Conservation (phyloP, 2,113 vertebrate genomes). For the Sturnira hondurensis region DNA sequence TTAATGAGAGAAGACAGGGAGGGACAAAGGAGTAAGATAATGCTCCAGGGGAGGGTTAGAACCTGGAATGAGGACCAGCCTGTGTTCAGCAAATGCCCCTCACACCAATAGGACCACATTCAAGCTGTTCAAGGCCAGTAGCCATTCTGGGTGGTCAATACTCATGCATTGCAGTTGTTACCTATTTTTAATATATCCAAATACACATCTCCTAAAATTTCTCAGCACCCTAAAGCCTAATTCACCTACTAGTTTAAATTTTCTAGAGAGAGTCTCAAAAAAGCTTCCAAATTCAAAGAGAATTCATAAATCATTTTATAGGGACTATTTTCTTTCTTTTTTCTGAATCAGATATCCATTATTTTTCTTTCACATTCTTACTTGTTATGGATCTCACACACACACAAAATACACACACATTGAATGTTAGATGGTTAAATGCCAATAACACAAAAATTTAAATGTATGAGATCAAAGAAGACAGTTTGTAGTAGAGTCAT, state of each 20-base stretch:
- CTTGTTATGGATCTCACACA: not conserved
- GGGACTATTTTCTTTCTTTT: not conserved
- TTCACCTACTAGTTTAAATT: not conserved
- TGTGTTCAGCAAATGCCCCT: not conserved
- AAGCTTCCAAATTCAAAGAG: not conserved
- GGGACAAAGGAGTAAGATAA: not conserved
- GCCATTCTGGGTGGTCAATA: not conserved
- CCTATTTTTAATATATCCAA: not conserved
- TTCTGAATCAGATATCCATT: not conserved
- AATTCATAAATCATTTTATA: not conserved
- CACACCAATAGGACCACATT: too few species aligned
- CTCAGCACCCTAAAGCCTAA: not conserved
- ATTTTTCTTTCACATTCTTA: not conserved
- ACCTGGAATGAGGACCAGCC: not conserved
- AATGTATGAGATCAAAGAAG: not conserved
- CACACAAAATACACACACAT: not conserved
- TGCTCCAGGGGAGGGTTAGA: not conserved
- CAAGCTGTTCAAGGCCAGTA: not conserved
- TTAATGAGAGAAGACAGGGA: not conserved
- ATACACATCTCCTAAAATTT: not conserved
- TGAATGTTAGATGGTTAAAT: not conserved
- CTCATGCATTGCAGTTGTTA: not conserved
- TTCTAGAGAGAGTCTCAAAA: not conserved
- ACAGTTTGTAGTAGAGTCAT: not conserved
- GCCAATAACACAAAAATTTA: not conserved